phyloP scores from a whole-genome alignment of 2,888 invertebrate genomes.

The Troides helena region DNA sequence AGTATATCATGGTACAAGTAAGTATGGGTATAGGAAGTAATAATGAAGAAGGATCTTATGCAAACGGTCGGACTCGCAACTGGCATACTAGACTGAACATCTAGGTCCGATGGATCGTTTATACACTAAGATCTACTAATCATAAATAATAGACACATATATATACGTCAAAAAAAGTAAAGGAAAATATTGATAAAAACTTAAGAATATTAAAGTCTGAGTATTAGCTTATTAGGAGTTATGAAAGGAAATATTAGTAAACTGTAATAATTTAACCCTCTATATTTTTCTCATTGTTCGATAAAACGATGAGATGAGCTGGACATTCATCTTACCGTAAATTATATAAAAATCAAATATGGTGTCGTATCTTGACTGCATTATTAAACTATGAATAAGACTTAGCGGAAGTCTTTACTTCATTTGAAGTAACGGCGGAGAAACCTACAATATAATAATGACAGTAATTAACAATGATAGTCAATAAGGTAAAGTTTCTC shows the following conservation, averaged over 20 bases:
- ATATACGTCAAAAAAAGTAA: neutral
- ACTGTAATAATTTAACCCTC: neutral
- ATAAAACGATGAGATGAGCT: neutral
- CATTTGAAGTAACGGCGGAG: no score
- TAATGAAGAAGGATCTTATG: conserved; percentile 50
- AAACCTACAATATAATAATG: no score
- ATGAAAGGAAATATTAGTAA: neutral
- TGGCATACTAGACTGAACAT: conserved; percentile 63
- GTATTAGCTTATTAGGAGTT: neutral
- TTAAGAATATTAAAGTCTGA: neutral
- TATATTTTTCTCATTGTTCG: neutral
- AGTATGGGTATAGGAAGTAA: conserved; percentile 34
- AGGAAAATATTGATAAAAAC: neutral
- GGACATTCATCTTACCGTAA: no score
- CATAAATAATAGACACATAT: conserved; percentile 10
- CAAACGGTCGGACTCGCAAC: conserved; percentile 55
- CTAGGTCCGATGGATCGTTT: conserved; percentile 54
- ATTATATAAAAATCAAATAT: neutral
- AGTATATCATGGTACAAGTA: neutral
- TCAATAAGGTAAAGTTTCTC: no score
- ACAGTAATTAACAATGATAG: no score
- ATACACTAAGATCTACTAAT: conserved; percentile 35
- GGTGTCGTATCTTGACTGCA: neutral
- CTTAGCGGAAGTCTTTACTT: no score
- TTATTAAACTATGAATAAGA: no score